Evolutionary conservation across 1,140 invertebrate species (phyloP), one percentile per base, ranked within the genome.

Genomic region (Calliopsis andreniformis): DNA sequence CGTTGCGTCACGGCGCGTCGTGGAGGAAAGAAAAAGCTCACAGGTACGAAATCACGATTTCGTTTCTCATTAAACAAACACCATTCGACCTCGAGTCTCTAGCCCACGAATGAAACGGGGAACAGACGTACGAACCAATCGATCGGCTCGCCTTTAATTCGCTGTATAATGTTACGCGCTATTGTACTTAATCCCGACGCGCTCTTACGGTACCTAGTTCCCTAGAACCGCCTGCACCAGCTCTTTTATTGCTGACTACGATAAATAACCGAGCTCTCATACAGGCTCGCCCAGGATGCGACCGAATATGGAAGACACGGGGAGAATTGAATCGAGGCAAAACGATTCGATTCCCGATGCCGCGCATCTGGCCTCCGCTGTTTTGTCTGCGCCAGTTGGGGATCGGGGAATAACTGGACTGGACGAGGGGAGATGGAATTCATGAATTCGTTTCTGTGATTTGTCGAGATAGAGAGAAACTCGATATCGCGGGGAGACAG

Each of bases 141-240:
- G 12, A 69, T 73, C 47, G 66, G 25, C 35, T 56, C 32, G 42
- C 58, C 42, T 62, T 61, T 71, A 55, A 77, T 77, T 77, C 58
- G 42, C 63, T 59, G 76, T 73, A 78, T 78, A 72, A 78, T 78
- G 69, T 73, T 78, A 78, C 69, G 71, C 63, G 77, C 71, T 51
- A 79, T 79, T 70, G 61, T 78, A 61, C 70, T 78, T 70, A 75
- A 75, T 75, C 49, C 77, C 45, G 23, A 3, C 0, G 55, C 35
- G 55, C 35, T 67, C 47, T 79, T 76, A 78, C 76, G 76, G 76
- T 78, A 78, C 69, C 51, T 25, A 18, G 16, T 63, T 72, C 53
- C 5, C 49, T 32, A 20, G 43, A 61, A 51, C 20, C 28, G 42
- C 43, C 23, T 18, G 45, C 12, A 7, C 20, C 14, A 5, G 32